Evolutionary conservation across 2,888 invertebrate genomes (phyloP).

Genomic region (Thyatira batis): DNA sequence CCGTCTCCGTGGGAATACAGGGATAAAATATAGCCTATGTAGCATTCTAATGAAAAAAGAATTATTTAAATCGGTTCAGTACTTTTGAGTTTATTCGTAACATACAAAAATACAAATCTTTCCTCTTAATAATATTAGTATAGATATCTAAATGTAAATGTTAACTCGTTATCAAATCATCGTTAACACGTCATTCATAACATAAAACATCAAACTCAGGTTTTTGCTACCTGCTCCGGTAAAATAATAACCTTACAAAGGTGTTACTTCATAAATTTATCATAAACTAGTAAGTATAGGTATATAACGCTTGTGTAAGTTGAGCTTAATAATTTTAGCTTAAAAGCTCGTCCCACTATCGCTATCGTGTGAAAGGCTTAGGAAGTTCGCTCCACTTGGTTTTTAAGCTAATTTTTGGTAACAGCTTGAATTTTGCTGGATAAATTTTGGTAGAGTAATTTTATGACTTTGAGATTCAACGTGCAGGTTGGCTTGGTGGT

Average conservation of each 20-base stretch:
- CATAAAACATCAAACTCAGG: not conserved
- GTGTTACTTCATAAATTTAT: constrained; percentile 52
- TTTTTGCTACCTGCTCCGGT: not conserved
- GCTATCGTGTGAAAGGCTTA: constrained; percentile 67
- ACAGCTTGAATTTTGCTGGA: constrained; percentile 42
- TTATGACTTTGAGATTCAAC: not conserved
- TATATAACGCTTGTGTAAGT: constrained; percentile 57
- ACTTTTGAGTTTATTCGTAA: no score
- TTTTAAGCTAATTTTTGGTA: constrained; percentile 71
- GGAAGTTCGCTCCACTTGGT: constrained; percentile 56
- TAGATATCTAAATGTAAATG: no score
- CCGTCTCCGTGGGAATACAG: no score
- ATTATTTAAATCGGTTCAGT: no score
- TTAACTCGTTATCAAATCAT: no score
- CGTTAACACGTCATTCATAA: no score
- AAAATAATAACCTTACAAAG: constrained; percentile 13
- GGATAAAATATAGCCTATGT: no score
- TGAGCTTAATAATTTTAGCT: constrained; percentile 78
- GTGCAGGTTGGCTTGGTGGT: no score
- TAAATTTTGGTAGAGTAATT: not conserved
- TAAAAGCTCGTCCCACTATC: constrained; percentile 74
- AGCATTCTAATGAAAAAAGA: no score
- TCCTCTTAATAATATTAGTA: no score
- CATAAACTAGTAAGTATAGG: constrained; percentile 42
- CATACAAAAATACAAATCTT: no score